Conservation (phyloP, 2,888 invertebrate species). For the Thymelicus sylvestris region DNA sequence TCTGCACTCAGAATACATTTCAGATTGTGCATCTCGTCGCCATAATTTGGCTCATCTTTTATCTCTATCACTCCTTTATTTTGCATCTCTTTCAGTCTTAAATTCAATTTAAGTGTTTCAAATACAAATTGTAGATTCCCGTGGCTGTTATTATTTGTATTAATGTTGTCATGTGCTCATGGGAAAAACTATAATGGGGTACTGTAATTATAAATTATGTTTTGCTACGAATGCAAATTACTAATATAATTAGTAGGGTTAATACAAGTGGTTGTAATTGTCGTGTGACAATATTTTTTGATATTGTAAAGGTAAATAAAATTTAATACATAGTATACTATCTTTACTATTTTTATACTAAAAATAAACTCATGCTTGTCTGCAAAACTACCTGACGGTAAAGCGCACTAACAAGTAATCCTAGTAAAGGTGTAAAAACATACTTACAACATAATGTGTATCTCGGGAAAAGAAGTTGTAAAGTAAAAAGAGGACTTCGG, state of each 20-base stretch:
- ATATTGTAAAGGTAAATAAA: too few relatives aligned
- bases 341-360: too few relatives aligned
- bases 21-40: not conserved
- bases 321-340: too few relatives aligned
- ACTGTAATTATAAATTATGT: constrained; percentile 50
- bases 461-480: not conserved
- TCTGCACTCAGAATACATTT: constrained; percentile 24
- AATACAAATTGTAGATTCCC: constrained; percentile 75
- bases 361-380: too few relatives aligned
- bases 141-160: constrained; percentile 66
- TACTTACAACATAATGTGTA: too few relatives aligned
- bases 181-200: constrained; percentile 60
- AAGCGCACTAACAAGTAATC: too few relatives aligned
- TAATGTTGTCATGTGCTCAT: constrained; percentile 68
- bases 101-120: constrained; percentile 72
- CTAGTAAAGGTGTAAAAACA: too few relatives aligned
- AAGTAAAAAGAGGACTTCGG: constrained; percentile 46
- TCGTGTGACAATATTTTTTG: constrained; percentile 37
- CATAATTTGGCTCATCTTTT: constrained; percentile 41
- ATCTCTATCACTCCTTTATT: constrained; percentile 50
- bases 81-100: constrained; percentile 50
- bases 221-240: constrained; percentile 44
- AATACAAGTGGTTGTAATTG: constrained; percentile 33
- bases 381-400: too few relatives aligned
- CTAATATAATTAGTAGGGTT: constrained; percentile 39